phyloP scores from a whole-genome alignment of 2,797 vertebrate species.

The Fratercula arctica region DNA sequence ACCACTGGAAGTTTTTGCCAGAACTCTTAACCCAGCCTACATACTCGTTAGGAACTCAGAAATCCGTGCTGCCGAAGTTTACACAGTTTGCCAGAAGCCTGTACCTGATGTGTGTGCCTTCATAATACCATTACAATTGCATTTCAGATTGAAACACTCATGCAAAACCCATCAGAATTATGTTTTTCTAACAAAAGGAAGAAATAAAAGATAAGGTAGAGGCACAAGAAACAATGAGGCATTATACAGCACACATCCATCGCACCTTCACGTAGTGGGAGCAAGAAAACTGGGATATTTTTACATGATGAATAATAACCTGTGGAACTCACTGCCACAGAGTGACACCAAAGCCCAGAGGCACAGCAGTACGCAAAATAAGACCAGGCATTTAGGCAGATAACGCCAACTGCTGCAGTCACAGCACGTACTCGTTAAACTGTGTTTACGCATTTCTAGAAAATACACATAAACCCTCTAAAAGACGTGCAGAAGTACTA shows the following conservation, averaged over 20 bases:
- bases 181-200: slow-evolving; percentile 31
- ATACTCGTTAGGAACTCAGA: background rate
- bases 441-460: background rate
- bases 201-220: background rate
- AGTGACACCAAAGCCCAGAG: background rate
- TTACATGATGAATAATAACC: background rate
- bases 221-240: background rate
- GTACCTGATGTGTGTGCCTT: background rate
- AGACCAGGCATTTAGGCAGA: background rate
- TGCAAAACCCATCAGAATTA: background rate
- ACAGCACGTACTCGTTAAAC: background rate
- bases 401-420: background rate
- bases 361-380: background rate
- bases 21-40: background rate
- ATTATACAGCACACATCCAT: background rate
- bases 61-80: background rate
- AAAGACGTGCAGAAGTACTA: background rate
- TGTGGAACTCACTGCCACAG: background rate
- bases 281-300: background rate
- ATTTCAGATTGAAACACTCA: background rate
- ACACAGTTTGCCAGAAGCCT: background rate
- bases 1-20: background rate
- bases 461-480: background rate
- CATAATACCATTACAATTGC: background rate
- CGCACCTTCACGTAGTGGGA: background rate